These are phyloP conservation scores for Oncorhynchus nerka DNA, from an alignment of 2,113 vertebrate genomes.

Conservation along the genomic window DNA sequence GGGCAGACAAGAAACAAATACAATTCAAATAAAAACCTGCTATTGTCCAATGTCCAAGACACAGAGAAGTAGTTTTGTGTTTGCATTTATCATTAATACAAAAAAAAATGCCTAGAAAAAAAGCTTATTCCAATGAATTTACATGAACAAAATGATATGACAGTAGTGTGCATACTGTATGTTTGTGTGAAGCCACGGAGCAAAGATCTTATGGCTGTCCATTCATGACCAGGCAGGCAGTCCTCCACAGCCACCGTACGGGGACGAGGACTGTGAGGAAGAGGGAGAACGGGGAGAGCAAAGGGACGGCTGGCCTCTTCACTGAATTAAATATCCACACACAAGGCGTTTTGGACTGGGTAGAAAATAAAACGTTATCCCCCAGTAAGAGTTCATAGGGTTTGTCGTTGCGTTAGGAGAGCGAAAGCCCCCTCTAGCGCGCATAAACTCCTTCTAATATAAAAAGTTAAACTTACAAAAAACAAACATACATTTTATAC, in stretches of 20 bases:
- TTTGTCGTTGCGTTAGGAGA: conserved; percentile 76
- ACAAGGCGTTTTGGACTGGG: conserved; percentile 72
- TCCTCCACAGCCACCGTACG: conserved; percentile 10
- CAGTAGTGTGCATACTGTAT: conserved; percentile 74
- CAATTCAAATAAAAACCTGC: conserved; percentile 36
- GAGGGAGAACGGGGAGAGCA: conserved; percentile 52
- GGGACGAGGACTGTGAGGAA: conserved; percentile 34
- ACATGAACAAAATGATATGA: conserved; percentile 43
- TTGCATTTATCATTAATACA: conserved; percentile 60
- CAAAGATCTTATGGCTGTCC: conserved; percentile 75
- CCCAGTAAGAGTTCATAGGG: conserved; percentile 83
- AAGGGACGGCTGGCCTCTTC: conserved; percentile 69
- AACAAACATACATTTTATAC: conserved; percentile 67
- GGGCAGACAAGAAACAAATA: conserved; percentile 72
- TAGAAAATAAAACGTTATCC: conserved; percentile 63
- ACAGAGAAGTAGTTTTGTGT: conserved; percentile 67
- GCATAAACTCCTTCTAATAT: conserved; percentile 56
- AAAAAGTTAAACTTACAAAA: conserved; percentile 45
- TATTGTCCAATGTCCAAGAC: conserved; percentile 76
- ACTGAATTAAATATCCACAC: conserved; percentile 80
- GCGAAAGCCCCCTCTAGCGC: conserved; percentile 46
- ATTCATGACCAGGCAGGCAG: conserved; percentile 17
- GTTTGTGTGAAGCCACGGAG: conserved; percentile 63
- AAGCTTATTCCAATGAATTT: conserved; percentile 67
- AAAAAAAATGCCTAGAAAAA: conserved; percentile 65